Base-by-base conservation (phyloP, 2,797 vertebrate species). In the Tenualosa thibaudeaui region DNA sequence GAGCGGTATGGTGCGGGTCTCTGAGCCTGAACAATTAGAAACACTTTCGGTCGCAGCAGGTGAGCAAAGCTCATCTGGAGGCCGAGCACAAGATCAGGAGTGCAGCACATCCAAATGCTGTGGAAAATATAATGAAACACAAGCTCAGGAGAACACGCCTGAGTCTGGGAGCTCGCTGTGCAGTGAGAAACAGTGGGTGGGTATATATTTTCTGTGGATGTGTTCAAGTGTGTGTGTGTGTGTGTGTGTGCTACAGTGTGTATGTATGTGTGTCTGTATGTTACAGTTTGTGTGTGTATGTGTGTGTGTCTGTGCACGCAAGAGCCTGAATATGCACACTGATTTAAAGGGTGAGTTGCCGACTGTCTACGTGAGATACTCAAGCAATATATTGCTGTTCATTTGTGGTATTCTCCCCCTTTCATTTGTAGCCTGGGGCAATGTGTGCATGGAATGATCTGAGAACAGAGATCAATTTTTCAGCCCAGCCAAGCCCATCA, bases 31-130 rank as follows among this genome's bases (percentile, higher is more conserved):
- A 89, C 87, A 88, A 86, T 87, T 87, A 87, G 85, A 84, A 84
- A 90, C 86, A 86, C 82, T 86, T 86, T 86, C 68, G 58, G 83
- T 83, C 84, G 68, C 84, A 87, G 82, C 89, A 88, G 84, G 89
- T 90, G 85, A 46, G 83, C 62, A 46, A 49, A 82, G 81, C 82
- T 71, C 50, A 86, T 86, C 84, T 82, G 60, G 84, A 81, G 75
- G 56, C 85, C 15, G 31, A 86, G 51, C 40, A 37, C 15, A 83
- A 40, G 43, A 62, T 78, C 58, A 82, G 83, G 58, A 71, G 65
- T 82, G 86, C 88, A 86, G 88, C 86, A 82, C 88, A 87, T 89
- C 81, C 40, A 89, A 86, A 86, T 53, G 85, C 84, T 82, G 86
- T 83, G 31, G 17, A 40, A 85, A 84, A 87, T 68, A 83, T 89